Base-by-base conservation (phyloP, 1,140 invertebrate genomes). In the Pygmarrhopalites habei region DNA sequence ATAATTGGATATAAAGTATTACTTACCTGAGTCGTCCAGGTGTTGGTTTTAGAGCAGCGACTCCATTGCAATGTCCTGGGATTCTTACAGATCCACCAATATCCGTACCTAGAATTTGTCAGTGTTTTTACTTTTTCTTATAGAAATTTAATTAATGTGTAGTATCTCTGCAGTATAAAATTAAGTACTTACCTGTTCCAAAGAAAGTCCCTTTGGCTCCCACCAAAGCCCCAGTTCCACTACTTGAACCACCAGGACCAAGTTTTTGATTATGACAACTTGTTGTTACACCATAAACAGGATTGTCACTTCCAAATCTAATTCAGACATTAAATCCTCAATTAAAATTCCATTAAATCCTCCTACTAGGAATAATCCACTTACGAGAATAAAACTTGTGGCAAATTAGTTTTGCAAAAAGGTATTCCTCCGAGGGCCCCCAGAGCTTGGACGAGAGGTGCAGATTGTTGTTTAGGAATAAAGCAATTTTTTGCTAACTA, bases 31-130 rank as follows among this genome's bases (percentile, higher is more conserved):
- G 7, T 49, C 64, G 21, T 29, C 65, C 52, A 17, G 29, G 17
- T 1, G 84, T 82, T 1, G 87, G 85, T 73, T 89, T 90, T 71
- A 94, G 86, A 17, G 90, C 89, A 74, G 87, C 92, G 47, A 94
- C 80, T 17, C 92, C 92, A 72, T 85, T 89, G 72, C 89, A 92
- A 79, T 87, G 84, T 4, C 89, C 86, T 0, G 92, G 92, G 66
- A 94, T 79, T 47, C 92, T 78, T 23, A 89, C 82, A 0, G 88
- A 91, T 1, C 92, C 92, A 0, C 84, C 89, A 52, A 92, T 58
- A 25, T 57, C 53, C 1, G 41, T 35, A 2, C 55, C 53, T n/a
- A n/a, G n/a, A n/a, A n/a, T n/a, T n/a, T n/a, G n/a, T n/a, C n/a
- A n/a, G n/a, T n/a, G n/a, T n/a, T n/a, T n/a, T n/a, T n/a, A n/a